Percentiles rank a stretch among this genome's conserved stretches.
These are phyloP conservation scores for Xanthia togata DNA, from an alignment of 2,888 invertebrate species.

Conservation along the genomic window DNA sequence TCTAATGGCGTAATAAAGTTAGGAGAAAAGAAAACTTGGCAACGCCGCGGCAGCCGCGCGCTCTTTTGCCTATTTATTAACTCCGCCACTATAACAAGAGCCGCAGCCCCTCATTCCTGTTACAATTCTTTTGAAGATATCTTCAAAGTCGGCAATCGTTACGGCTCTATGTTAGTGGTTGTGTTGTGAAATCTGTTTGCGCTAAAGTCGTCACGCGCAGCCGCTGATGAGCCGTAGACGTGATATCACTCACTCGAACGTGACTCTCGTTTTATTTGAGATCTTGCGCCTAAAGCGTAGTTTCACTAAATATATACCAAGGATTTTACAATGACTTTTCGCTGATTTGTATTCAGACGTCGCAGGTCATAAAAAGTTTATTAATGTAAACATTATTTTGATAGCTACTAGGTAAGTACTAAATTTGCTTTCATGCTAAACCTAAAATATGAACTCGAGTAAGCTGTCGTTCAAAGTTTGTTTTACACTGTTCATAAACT, in stretches of 20 bases:
- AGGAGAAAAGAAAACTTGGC: conserved; percentile 87
- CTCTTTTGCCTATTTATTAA: conserved; percentile 89
- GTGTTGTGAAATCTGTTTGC: conserved; percentile 89
- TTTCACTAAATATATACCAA: conserved; percentile 58
- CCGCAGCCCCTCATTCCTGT: conserved; percentile 70
- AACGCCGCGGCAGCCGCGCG: conserved; percentile 74
- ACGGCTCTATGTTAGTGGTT: conserved; percentile 78
- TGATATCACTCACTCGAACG: conserved; percentile 90
- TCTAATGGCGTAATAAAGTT: conserved; percentile 90
- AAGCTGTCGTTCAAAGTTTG: conserved; percentile 44
- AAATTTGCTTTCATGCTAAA: conserved; percentile 35
- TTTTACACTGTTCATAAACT: conserved; percentile 41
- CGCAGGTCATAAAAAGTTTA: conserved; percentile 34
- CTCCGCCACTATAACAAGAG: conserved; percentile 79
- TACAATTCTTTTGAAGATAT: conserved; percentile 69
- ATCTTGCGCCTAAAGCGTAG: conserved; percentile 80
- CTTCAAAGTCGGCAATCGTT: conserved; percentile 64
- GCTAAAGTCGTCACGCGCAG: conserved; percentile 89
- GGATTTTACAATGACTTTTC: conserved; percentile 48
- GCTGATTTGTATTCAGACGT: conserved; percentile 44
- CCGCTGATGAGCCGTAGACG: conserved; percentile 90
- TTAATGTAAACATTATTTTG: conserved; percentile 47
- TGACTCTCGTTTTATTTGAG: conserved; percentile 86
- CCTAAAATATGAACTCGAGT: conserved; percentile 39
- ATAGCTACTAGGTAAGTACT: conserved; percentile 40